These are phyloP conservation scores for Hypocryptadius cinnamomeus DNA, from an alignment of 2,113 vertebrate genomes.

Conservation along the genomic window DNA sequence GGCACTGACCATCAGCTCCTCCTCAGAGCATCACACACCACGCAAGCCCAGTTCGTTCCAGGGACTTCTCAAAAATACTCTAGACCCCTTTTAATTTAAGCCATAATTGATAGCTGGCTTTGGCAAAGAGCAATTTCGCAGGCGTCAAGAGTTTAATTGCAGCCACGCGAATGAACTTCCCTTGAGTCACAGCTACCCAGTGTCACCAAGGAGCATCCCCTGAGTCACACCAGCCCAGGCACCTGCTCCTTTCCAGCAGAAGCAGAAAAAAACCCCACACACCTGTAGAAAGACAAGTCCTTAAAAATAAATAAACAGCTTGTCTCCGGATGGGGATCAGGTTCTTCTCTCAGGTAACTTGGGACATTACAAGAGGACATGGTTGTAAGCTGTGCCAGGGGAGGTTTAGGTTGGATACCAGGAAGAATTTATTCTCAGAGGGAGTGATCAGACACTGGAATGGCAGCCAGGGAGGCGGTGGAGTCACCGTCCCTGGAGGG, in stretches of 20 bases:
- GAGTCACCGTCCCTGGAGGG: background rate
- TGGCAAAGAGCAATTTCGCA: background rate
- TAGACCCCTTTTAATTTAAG: background rate
- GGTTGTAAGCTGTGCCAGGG: background rate
- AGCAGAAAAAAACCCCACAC: background rate
- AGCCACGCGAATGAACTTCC: background rate
- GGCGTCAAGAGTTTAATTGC: background rate
- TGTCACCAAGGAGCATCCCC: background rate
- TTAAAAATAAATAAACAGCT: background rate
- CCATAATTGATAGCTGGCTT: background rate
- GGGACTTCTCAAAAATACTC: background rate
- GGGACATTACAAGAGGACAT: fast-evolving
- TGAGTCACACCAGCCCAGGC: background rate
- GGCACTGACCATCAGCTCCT: fast-evolving
- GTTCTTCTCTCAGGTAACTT: background rate
- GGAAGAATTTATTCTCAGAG: background rate
- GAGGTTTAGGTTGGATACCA: background rate
- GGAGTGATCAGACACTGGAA: background rate
- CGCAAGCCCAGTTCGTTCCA: fast-evolving
- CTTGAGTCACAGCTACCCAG: background rate
- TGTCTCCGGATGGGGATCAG: background rate
- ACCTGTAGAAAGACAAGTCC: background rate
- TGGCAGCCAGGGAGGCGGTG: background rate
- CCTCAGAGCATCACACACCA: background rate
- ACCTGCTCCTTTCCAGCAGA: background rate